Percentiles rank a stretch among this genome's conserved stretches.
Conservation (phyloP, 1,140 invertebrate genomes). For the Onthophagus taurus region DNA sequence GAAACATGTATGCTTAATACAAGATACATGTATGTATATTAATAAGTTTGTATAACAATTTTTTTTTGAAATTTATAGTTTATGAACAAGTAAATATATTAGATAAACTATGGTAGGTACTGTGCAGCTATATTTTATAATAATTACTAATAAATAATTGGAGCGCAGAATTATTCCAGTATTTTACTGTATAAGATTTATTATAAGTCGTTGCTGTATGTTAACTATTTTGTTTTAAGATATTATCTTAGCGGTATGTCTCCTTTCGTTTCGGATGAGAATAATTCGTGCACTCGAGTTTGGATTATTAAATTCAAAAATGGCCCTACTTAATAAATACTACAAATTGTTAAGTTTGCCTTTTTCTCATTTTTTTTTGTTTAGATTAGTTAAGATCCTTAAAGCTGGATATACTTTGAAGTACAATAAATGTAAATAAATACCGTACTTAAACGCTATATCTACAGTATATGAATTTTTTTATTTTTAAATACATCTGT, state of each 20-base stretch:
- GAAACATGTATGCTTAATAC: slow-evolving; percentile 11
- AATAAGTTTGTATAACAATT: slow-evolving; percentile 12
- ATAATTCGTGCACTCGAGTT: background rate
- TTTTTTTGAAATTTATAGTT: slow-evolving; percentile 15
- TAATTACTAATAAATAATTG: no score
- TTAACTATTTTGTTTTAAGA: background rate
- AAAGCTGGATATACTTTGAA: slow-evolving; percentile 13
- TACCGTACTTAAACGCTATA: no score
- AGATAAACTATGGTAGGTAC: slow-evolving; percentile 14
- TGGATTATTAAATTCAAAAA: slow-evolving; percentile 9
- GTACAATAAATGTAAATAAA: slow-evolving; percentile 13
- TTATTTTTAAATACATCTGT: slow-evolving; percentile 13
- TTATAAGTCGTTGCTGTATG: background rate
- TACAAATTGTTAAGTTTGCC: slow-evolving; percentile 11
- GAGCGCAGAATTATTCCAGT: slow-evolving; percentile 4
- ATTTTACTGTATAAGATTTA: no score
- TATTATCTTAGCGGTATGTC: slow-evolving; percentile 6
- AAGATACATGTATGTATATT: slow-evolving; percentile 13
- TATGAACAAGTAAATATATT: slow-evolving; percentile 15
- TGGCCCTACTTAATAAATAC: slow-evolving; percentile 11
- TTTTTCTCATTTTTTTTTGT: no score
- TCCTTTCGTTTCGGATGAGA: background rate
- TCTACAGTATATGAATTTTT: slow-evolving; percentile 8
- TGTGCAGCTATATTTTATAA: slow-evolving; percentile 11
- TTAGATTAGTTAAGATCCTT: slow-evolving; percentile 11